These are phyloP conservation scores for Ammodytes dubius DNA, from an alignment of 2,113 vertebrate genomes.

Conservation along the genomic window DNA sequence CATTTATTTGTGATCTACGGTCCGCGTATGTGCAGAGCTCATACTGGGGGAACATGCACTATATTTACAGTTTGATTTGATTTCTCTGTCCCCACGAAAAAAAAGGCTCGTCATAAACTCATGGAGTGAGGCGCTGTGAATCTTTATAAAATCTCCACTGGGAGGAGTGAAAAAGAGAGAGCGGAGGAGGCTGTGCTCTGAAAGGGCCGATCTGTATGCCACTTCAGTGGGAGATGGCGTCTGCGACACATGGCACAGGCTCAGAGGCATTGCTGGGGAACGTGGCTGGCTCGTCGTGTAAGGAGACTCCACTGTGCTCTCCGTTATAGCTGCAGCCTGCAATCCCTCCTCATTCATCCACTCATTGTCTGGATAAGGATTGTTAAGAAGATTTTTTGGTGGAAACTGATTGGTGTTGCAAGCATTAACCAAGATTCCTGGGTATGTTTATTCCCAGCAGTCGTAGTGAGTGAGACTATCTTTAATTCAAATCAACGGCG, in stretches of 20 bases:
- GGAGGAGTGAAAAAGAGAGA: constrained; percentile 59
- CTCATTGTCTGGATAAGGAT: constrained; percentile 24
- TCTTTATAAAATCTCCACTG: constrained; percentile 64
- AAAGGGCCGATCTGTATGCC: constrained; percentile 63
- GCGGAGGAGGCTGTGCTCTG: constrained; percentile 59
- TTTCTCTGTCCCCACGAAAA: constrained; percentile 62
- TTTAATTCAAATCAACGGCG: constrained; percentile 59
- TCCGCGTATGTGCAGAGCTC: constrained; percentile 56
- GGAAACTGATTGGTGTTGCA: constrained; percentile 27
- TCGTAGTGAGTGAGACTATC: constrained; percentile 30
- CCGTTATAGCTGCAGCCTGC: constrained; percentile 25
- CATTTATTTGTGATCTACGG: constrained; percentile 72
- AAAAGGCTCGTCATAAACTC: constrained; percentile 73
- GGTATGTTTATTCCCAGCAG: constrained; percentile 32
- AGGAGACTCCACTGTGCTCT: constrained; percentile 40
- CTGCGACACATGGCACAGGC: constrained; percentile 68
- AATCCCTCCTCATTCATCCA: constrained; percentile 26
- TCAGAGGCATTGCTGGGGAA: constrained; percentile 63
- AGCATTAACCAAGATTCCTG: background rate
- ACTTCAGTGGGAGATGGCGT: constrained; percentile 66
- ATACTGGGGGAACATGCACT: constrained; percentile 70
- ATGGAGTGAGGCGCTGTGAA: constrained; percentile 56
- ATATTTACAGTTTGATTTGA: constrained; percentile 80
- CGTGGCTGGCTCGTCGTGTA: constrained; percentile 61
- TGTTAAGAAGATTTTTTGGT: constrained; percentile 29